Conservation (phyloP, 2,797 vertebrate species). For the Malurus splendens region DNA sequence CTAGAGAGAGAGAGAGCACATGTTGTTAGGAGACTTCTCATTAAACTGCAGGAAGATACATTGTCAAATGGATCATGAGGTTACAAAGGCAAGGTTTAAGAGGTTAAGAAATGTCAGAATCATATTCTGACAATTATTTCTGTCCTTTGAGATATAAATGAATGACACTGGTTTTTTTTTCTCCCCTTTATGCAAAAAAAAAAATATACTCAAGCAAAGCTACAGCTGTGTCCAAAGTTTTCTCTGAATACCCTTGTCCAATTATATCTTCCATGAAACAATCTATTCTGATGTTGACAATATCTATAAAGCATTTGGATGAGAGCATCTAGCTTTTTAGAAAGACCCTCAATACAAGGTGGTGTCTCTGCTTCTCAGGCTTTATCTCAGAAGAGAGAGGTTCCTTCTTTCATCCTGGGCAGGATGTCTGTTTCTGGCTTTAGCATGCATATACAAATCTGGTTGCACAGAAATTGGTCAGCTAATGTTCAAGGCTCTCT, state of each 20-base stretch:
- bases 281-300: not conserved
- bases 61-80: not conserved
- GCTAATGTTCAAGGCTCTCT: not conserved
- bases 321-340: not conserved
- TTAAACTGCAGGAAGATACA: not conserved
- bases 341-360: not conserved
- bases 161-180: fast-evolving
- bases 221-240: not conserved
- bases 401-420: not conserved
- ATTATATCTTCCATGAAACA: not conserved
- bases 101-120: not conserved
- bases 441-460: not conserved
- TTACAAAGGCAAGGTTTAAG: not conserved
- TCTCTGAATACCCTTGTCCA: not conserved
- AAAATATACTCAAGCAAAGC: not conserved
- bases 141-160: not conserved
- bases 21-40: not conserved
- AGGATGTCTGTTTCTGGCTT: not conserved
- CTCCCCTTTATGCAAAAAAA: not conserved
- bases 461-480: not conserved
- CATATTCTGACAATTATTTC: not conserved
- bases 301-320: not conserved
- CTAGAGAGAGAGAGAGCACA: not conserved
- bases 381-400: not conserved
- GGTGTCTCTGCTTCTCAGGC: not conserved